Evolutionary conservation across 2,113 vertebrate genomes (phyloP), one percentile per base, ranked within the genome.

Genomic region (Dasyprocta punctata): DNA sequence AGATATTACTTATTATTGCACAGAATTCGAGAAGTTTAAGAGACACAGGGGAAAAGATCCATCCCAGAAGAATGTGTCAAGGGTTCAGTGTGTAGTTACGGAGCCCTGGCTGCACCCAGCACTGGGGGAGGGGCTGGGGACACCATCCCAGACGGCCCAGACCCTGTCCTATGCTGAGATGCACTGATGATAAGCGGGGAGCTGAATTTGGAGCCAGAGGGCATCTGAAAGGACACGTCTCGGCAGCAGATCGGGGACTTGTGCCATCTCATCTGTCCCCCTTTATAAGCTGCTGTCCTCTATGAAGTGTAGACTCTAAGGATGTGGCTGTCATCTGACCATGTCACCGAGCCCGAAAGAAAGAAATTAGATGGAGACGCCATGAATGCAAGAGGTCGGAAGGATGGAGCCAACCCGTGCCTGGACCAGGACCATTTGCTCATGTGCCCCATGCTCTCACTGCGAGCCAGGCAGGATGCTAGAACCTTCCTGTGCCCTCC

Each of bases 381-480:
- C 41, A 52, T 1, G 16, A 41, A 24, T 49, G 41, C 54, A 58
- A 38, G 58, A 82, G 28, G 19, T 7, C 36, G n/a, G 26, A 63
- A 80, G 77, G 61, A 13, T 17, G 77, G 4, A 10, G 56, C 71
- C 6, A 17, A 19, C 38, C 33, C 12, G 24, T 33, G 52, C 54
- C 60, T 38, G 20, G 24, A 52, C 71, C 58, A 19, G 44, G 54
- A 63, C 17, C 33, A 26, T 3, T 16, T 13, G n/a, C 75, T 89
- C 30, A 1, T 0, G 0, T 3, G 14, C 17, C 0, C 11, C 0
- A 33, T 33, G 47, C 5, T 1, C 75, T 52, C 2, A 1, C 9
- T 5, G 0, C 0, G 1, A 56, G 47, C 69, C 22, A 0, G 84
- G 56, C 1, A 0, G 47, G 3, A 28, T 2, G 44, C 41, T 6